phyloP scores from a whole-genome alignment of 1,140 invertebrate genomes.

The Trichogramma pretiosum region DNA sequence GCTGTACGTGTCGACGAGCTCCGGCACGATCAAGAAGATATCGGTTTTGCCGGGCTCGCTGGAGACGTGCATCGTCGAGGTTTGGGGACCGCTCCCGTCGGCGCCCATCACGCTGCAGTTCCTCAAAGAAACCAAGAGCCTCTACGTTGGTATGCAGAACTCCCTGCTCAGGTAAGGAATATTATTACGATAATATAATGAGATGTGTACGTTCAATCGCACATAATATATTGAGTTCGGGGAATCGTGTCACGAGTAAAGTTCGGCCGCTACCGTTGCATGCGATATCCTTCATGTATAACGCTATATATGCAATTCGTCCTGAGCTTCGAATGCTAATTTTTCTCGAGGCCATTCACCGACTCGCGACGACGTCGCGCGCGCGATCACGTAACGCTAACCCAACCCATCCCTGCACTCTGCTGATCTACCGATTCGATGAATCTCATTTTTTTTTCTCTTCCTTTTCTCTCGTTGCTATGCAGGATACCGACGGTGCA shows the following conservation, averaged over 20 bases:
- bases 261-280: no score
- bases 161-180: slow-evolving; percentile 50
- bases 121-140: slow-evolving; percentile 65
- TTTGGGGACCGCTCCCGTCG: slow-evolving; percentile 65
- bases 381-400: no score
- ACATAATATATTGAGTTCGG: no score
- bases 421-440: slow-evolving; percentile 20
- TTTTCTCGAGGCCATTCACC: not conserved
- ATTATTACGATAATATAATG: no score
- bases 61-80: slow-evolving; percentile 75
- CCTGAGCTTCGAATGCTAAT: no score
- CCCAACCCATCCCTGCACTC: slow-evolving; percentile 22
- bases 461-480: slow-evolving; percentile 20
- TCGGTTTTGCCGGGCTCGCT: slow-evolving; percentile 58
- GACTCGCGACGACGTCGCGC: no score
- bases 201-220: no score
- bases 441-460: slow-evolving; percentile 34
- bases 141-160: slow-evolving; percentile 72
- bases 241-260: no score
- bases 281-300: no score
- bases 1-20: slow-evolving; percentile 69
- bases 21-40: slow-evolving; percentile 73
- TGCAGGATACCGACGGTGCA: slow-evolving; percentile 62
- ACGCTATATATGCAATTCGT: no score
- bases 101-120: slow-evolving; percentile 65